phyloP scores from a whole-genome alignment of 1,140 invertebrate genomes.

The Aphelinus certus region DNA sequence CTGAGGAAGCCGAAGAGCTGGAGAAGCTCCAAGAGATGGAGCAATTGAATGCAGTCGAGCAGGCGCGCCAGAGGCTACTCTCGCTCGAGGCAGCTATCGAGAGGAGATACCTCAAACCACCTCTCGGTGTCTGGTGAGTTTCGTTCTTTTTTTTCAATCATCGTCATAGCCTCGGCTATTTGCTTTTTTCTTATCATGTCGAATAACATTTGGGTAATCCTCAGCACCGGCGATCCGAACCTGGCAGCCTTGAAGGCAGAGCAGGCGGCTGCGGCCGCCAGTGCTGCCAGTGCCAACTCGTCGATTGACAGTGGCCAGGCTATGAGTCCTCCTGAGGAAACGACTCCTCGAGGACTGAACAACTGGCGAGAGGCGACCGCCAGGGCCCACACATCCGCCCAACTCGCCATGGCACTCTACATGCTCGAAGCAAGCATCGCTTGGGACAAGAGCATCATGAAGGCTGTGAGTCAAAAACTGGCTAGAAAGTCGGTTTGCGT shows the following conservation, averaged over 20 bases:
- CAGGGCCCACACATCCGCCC: constrained; percentile 84
- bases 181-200: too few relatives aligned
- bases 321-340: constrained; percentile 56
- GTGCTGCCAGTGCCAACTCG: constrained; percentile 54
- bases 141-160: constrained; percentile 20
- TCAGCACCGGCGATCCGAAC: constrained; percentile 69
- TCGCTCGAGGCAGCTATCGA: constrained; percentile 91
- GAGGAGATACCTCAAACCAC: constrained; percentile 91
- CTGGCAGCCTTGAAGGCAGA: constrained; percentile 66
- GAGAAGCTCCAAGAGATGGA: constrained; percentile 69
- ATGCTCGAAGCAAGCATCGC: constrained; percentile 91
- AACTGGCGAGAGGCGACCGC: constrained; percentile 90
- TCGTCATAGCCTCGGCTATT: not conserved
- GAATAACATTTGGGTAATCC: constrained; percentile 31
- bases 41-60: constrained; percentile 71
- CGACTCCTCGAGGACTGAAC: constrained; percentile 75
- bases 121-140: constrained; percentile 79
- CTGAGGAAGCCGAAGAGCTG: constrained; percentile 68
- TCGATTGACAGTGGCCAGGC: constrained; percentile 48
- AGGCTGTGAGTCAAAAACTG: constrained; percentile 84
- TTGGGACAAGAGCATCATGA: constrained; percentile 99
- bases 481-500: constrained; percentile 62
- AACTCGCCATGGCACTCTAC: constrained; percentile 89
- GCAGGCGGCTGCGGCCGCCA: constrained; percentile 57
- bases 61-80: constrained; percentile 81